Evolutionary conservation across 1,140 invertebrate genomes (phyloP).

Genomic region (Heliconius congener): DNA sequence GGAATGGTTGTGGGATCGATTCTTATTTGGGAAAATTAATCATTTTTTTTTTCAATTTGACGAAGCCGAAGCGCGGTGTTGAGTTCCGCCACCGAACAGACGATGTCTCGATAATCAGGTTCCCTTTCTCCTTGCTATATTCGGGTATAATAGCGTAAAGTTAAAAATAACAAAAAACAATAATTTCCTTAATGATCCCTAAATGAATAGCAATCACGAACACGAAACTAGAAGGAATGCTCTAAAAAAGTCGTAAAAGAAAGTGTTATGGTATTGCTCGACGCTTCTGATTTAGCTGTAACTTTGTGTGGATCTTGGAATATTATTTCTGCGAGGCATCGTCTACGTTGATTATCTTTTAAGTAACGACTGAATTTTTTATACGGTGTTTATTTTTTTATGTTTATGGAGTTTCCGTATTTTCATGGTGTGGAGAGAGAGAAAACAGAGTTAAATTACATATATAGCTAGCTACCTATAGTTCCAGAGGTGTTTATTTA

Average conservation of each 20-base stretch:
- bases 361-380: conserved; percentile 9
- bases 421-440: not conserved
- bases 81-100: no score
- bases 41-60: no score
- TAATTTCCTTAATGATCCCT: conserved; percentile 72
- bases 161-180: no score
- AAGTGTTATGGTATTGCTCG: conserved; percentile 44
- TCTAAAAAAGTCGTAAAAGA: conserved; percentile 45
- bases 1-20: no score
- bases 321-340: conserved; percentile 16
- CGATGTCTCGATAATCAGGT: no score
- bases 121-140: no score
- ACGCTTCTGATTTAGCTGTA: conserved; percentile 30
- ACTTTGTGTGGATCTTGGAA: not conserved
- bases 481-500: not conserved
- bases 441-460: not conserved
- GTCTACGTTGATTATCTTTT: conserved; percentile 17
- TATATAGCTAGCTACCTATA: not conserved
- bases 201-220: conserved; percentile 71
- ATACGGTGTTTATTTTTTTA: conserved; percentile 2
- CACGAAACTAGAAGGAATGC: conserved; percentile 15
- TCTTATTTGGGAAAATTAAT: no score
- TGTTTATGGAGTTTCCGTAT: not conserved
- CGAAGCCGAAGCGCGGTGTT: no score
- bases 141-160: no score